Conservation (phyloP, 2,888 invertebrate species). For the Dilophus febrilis region DNA sequence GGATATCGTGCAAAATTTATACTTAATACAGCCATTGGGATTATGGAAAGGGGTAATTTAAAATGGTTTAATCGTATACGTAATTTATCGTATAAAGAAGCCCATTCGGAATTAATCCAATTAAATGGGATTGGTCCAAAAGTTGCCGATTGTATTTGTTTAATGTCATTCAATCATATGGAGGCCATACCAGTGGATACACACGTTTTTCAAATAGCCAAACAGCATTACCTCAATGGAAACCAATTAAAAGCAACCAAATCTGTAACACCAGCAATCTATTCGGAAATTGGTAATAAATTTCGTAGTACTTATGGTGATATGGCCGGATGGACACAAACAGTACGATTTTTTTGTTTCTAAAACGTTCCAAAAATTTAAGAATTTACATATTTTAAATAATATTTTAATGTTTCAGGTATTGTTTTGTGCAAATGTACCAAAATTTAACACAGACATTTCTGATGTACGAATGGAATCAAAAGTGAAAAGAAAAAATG, state of each 20-base stretch:
- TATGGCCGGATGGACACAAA: conserved; percentile 89
- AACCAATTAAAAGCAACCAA: conserved; percentile 38
- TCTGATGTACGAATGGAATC: too few species aligned
- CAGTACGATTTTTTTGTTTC: conserved; percentile 34
- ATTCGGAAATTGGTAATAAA: conserved; percentile 68
- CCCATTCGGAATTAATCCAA: conserved; percentile 53
- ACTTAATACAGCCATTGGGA: conserved; percentile 49
- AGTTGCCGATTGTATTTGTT: conserved; percentile 93
- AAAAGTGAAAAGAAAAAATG: too few species aligned
- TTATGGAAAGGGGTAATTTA: conserved; percentile 49
- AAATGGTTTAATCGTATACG: conserved; percentile 57
- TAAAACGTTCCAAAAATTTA: background rate
- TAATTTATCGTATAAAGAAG: conserved; percentile 49
- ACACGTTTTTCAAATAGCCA: conserved; percentile 85
- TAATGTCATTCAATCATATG: conserved; percentile 86
- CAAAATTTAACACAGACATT: conserved; percentile 42
- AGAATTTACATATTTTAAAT: background rate
- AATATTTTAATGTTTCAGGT: conserved; percentile 35
- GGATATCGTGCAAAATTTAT: conserved; percentile 84
- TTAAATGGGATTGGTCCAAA: conserved; percentile 88
- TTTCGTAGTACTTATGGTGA: conserved; percentile 69
- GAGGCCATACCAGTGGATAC: conserved; percentile 90
- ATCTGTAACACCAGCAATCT: conserved; percentile 63
- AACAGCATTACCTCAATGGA: conserved; percentile 58
- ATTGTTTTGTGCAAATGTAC: conserved; percentile 63